Base-by-base conservation (phyloP, 92 coral and sea anemone species). In the Siderastrea siderea region DNA sequence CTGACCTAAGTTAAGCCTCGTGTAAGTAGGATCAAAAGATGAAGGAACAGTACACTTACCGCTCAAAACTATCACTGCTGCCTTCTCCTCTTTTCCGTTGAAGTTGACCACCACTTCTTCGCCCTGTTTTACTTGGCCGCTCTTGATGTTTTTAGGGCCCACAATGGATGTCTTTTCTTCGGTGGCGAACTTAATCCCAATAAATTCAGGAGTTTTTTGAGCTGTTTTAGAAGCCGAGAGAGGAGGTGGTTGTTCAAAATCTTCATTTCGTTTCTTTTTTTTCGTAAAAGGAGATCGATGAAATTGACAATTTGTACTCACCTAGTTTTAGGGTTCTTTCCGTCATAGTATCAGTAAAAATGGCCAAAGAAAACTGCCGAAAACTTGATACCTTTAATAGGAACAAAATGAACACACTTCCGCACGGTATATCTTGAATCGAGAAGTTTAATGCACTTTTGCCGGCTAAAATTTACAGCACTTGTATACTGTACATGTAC, bases 271-370 rank as follows among this genome's bases (percentile, higher is more conserved):
- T 26, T 26, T 26, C 38, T 68, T 44, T 6, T 68, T 66, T 62
- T 62, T 38, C 45, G 46, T 8, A 68, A 68, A 68, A 68, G 4
- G 12, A 68, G 47, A 48, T 8, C 15, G 14, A 55, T 5, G 12
- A 68, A 44, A 15, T 26, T 68, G 46, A 67, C 71, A 26, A 26
- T 26, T 26, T 26, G 38, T 26, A 26, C 38, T 67, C 38, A 67
- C 71, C 71, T 44, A 67, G 6, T 67, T 67, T 67, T 47, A 67
- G 4, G 7, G 71, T 67, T 67, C 71, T 4, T 67, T 67, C 71
- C 10, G 47, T 67, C 71, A 67, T 55, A 26, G 0, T 26, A 26
- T 26, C 38, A 0, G 38, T 26, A 26, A 26, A 26, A 26, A 26
- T 26, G 38, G 38, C 38, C 38, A 26, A 26, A 26, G 38, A 26